Evolutionary conservation across 2,113 vertebrate genomes (phyloP), one percentile per base, ranked within the genome.

Genomic region (Alosa alosa): DNA sequence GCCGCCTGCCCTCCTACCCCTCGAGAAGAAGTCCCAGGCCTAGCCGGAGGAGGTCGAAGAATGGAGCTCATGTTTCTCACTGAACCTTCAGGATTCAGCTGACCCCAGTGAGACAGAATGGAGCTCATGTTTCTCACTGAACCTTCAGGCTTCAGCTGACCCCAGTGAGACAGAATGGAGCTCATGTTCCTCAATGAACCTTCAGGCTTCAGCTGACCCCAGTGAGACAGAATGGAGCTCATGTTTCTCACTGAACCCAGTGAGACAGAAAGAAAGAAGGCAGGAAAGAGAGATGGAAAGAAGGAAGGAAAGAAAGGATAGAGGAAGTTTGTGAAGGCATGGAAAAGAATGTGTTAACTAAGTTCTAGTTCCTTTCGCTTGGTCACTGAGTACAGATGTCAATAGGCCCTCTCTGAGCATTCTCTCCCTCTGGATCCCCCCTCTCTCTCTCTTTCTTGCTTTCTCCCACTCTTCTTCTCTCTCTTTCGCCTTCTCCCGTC

Each of bases 1-100:
- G 20, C 89, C 86, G 86, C 88, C 88, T 86, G 86, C 86, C 60
- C 88, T 49, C 86, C 72, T 17, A 3, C 72, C 31, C 31, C 31
- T 31, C 31, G 31, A 31, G 31, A 31, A 1, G 31, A 75, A 0
- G 10, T 3, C 11, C n/a, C n/a, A n/a, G n/a, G n/a, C n/a, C n/a
- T n/a, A n/a, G n/a, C n/a, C n/a, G n/a, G n/a, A n/a, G n/a, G 57
- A 57, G 85, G 25, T 46, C 55, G 20, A 45, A 60, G 57, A 83
- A 81, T 83, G 57, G 88, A 89, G 50, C 52, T 86, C n/a, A 49
- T 81, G 10, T 49, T 52, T 50, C 64, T 83, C 8, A 25, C 25
- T 31, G 10, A 25, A 31, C 22, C 7, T 31, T 31, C 31, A 31
- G 31, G 31, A 0, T 31, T 31, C 31, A 31, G 31, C 31, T 31